Base-by-base conservation (phyloP, 2,888 invertebrate genomes). In the Siphlonurus alternatus region DNA sequence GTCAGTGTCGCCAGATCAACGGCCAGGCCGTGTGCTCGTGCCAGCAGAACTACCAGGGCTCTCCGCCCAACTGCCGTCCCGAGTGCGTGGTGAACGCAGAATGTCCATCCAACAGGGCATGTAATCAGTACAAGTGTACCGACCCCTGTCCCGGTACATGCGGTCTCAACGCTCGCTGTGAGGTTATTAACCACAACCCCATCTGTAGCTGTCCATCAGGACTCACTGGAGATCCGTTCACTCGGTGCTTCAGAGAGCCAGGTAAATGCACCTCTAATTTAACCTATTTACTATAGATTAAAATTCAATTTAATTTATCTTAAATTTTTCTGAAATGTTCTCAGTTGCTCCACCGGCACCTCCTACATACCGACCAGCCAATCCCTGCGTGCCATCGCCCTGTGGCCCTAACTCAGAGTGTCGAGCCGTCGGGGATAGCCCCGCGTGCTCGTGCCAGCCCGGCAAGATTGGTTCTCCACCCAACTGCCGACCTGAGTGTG, bases 61-160 rank as follows among this genome's bases (percentile, higher is more conserved):
- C 78, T 64, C 86, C 86, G 56, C 86, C 86, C 1, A 76, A 82
- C 61, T 88, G 88, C 71, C 79, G 85, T 51, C 88, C 88, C 7
- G 87, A 88, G 73, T 88, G 88, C 71, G 81, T 83, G 2, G 79
- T 83, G 60, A 87, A 85, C 72, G 80, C 84, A 0, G 88, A 89
- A 69, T 89, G 89, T 73, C 76, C 84, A 0, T 76, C 83, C n/a
- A 83, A 82, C 70, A 80, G 81, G 73, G 88, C 88, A 3, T 88
- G 88, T 69, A 79, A 82, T 62, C 84, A 84, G 71, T 85, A 85
- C 70, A 84, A 83, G 69, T 89, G 89, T 71, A 73, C 77, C 53
- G 83, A 88, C 73, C 88, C 88, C n/a, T 88, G 88, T 71, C 79
- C 82, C 7, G 87, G 86, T 66, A 81, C 85, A 23, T 88, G 87